Evolutionary conservation across 1,140 invertebrate species (phyloP), one percentile per base, ranked within the genome.

Genomic region (Ephestia elutella): DNA sequence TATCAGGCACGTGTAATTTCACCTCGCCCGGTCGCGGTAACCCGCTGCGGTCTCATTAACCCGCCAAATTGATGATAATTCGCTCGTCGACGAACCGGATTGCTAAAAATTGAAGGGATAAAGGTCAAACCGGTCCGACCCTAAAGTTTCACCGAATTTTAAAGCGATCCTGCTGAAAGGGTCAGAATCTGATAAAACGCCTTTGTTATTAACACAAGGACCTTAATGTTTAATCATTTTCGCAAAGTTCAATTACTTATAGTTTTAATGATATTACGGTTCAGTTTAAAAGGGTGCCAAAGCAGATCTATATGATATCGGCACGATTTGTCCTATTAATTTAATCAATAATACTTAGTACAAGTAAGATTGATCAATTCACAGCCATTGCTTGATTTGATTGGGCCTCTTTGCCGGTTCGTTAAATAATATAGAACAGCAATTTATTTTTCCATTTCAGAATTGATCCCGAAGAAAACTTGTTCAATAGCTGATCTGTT

Each of bases 61-160:
- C 5, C 15, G 7, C n/a, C 38, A 44, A 44, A 44, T 44, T 44
- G 38, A 44, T 44, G 0, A 44, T 5, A 15, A 44, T 44, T 4
- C 38, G 13, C 2, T 7, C 13, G 38, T 44, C 32, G 1, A 35
- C 9, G 32, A 35, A 44, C 38, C 13, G 38, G n/a, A 44, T 44
- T 15, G 38, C 38, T 44, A 44, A 44, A 44, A 44, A 44, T 44
- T 44, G 13, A 44, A 17, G 2, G 48, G 48, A 30, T 49, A 30
- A 50, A 56, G 49, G 56, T 35, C 25, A 49, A 19, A 20, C 48
- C 49, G 32, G 11, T 25, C 35, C 50, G 57, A 54, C 57, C 57
- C 19, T n/a, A 51, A 57, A 60, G 25, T 57, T 63, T 54, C 55
- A 59, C 56, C 58, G 55, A 59, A 60, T 60, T 60, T 60, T 55